phyloP scores from a whole-genome alignment of 1,140 invertebrate species.

The Drosophila willistoni region DNA sequence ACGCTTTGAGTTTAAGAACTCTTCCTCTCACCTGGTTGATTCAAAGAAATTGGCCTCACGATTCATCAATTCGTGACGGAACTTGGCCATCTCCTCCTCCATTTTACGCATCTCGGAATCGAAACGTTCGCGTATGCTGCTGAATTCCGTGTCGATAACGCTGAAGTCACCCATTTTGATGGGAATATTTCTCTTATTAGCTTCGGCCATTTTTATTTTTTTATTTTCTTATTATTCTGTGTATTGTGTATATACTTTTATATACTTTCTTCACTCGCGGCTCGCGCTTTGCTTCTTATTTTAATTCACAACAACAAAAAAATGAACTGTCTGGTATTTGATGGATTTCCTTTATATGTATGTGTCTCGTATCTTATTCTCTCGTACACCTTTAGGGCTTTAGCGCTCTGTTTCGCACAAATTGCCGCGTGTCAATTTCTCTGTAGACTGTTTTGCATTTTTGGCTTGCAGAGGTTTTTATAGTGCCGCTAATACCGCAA shows the following conservation, averaged over 20 bases:
- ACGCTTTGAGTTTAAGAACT: too few relatives aligned
- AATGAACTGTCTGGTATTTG: constrained; percentile 27
- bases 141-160: constrained; percentile 98
- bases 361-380: constrained; percentile 23
- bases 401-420: constrained; percentile 40
- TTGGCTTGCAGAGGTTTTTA: constrained; percentile 56
- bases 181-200: constrained; percentile 94
- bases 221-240: constrained; percentile 16
- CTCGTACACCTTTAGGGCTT: constrained; percentile 7
- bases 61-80: constrained; percentile 96
- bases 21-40: constrained; percentile 88
- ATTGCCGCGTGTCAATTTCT: constrained; percentile 62
- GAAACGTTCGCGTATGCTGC: constrained; percentile 96
- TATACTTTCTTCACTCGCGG: constrained; percentile 35
- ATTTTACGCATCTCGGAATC: constrained; percentile 98
- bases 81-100: constrained; percentile 99
- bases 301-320: constrained; percentile 60
- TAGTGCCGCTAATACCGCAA: constrained; percentile 40
- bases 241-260: constrained; percentile 23
- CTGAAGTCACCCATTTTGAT: constrained; percentile 97
- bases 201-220: constrained; percentile 87
- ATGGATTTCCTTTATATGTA: constrained; percentile 34
- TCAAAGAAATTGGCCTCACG: constrained; percentile 96
- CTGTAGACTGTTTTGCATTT: constrained; percentile 68
- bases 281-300: constrained; percentile 35